Evolutionary conservation across 2,113 vertebrate genomes (phyloP), one percentile per base, ranked within the genome.

Genomic region (Limanda limanda): DNA sequence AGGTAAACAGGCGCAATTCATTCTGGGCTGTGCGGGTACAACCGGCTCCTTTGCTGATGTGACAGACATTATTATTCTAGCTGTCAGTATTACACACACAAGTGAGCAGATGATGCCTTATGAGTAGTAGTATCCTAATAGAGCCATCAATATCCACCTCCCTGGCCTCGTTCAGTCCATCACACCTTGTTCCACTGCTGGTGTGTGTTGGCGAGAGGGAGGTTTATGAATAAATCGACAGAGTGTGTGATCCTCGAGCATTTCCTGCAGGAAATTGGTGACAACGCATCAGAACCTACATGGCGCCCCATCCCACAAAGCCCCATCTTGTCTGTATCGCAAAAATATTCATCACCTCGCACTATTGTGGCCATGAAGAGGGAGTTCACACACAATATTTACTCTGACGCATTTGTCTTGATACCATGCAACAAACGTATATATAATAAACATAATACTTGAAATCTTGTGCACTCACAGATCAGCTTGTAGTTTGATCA

Each of bases 41-140:
- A 88, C 91, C 91, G 2, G 93, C 90, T 95, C 87, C 92, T 84
- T 85, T 93, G 89, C 93, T 94, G 94, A 94, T 93, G 94, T 94
- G 94, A 95, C 93, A 92, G 92, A 91, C 90, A 95, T 96, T 95
- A 96, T 95, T 95, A 96, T 96, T 95, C 94, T 93, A 90, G 94
- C 95, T 95, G 95, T 95, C 95, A 94, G 90, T 88, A 92, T 95
- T 94, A 94, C 91, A 94, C 93, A 95, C 91, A 81, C 89, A 94
- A 94, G 92, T 87, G 94, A 93, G 92, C 91, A 90, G 91, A 93
- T 94, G 94, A 95, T 95, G 92, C 88, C 92, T 86, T 79, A 74
- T 94, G 88, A 92, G 91, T 91, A 87, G 92, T 85, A 92, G 88
- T 75, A 65, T 89, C 86, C 88, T 94, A 93, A 96, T 96, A 94